A percentile compares a stretch with the other conserved stretches of the same genome.
Conservation (phyloP, 2,888 invertebrate species). For the Amphipoea lucens region DNA sequence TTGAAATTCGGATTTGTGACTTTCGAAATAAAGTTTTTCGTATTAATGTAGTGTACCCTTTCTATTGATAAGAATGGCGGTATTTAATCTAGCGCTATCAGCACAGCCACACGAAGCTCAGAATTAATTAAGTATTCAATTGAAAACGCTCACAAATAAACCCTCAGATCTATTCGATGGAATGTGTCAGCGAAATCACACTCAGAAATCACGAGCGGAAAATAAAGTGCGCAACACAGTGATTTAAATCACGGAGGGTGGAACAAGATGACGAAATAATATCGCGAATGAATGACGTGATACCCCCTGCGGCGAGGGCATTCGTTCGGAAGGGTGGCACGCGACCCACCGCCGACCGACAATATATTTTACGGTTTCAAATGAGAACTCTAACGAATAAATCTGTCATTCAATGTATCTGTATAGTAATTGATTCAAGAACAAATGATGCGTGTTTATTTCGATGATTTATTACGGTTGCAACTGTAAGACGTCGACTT, state of each 20-base stretch:
- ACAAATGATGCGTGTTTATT: slow-evolving; percentile 49
- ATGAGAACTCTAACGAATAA: slow-evolving; percentile 64
- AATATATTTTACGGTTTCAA: slow-evolving; percentile 67
- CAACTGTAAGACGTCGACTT: slow-evolving; percentile 16
- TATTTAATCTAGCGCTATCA: background rate
- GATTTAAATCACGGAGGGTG: slow-evolving; percentile 78
- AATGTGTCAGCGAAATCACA: slow-evolving; percentile 59
- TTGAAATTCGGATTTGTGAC: too few relatives aligned
- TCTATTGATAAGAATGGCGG: background rate
- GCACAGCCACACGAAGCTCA: background rate
- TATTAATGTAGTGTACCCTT: too few relatives aligned
- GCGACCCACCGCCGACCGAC: slow-evolving; percentile 64
- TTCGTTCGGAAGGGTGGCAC: slow-evolving; percentile 78
- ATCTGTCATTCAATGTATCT: slow-evolving; percentile 57
- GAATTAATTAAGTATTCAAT: slow-evolving; percentile 36
- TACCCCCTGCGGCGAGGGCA: slow-evolving; percentile 76
- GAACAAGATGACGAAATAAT: slow-evolving; percentile 80
- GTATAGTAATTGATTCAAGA: slow-evolving; percentile 43
- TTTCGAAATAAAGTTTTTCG: too few relatives aligned
- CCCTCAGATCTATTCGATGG: slow-evolving; percentile 41
- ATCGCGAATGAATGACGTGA: slow-evolving; percentile 78
- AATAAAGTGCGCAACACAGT: slow-evolving; percentile 82
- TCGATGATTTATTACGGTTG: slow-evolving; percentile 37
- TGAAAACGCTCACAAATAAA: slow-evolving; percentile 24
- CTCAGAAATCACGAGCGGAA: slow-evolving; percentile 66